phyloP scores from a whole-genome alignment of 2,113 vertebrate species.

The Brachyhypopomus occidentalis region DNA sequence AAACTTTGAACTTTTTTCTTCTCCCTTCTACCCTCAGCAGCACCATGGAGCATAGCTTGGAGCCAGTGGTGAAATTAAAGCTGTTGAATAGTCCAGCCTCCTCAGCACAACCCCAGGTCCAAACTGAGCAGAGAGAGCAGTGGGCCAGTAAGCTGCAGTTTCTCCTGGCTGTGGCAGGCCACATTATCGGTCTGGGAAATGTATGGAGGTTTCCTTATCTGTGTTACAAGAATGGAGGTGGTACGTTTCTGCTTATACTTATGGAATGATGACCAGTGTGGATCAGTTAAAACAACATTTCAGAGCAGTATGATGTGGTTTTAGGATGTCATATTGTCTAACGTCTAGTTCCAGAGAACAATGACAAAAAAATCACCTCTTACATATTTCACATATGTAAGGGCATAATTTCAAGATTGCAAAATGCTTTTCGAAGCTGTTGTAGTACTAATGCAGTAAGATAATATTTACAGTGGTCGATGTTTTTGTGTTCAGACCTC shows the following conservation, averaged over 20 bases:
- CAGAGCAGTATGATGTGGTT: too few species aligned
- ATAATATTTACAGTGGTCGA: neutral
- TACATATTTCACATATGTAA: too few species aligned
- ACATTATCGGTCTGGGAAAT: slow-evolving; percentile 75
- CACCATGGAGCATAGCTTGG: slow-evolving; percentile 51
- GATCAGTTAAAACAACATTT: neutral
- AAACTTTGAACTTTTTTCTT: neutral
- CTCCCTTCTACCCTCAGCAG: neutral
- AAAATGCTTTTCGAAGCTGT: neutral
- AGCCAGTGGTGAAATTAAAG: slow-evolving; percentile 41
- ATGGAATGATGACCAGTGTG: neutral
- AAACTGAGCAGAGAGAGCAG: slow-evolving; percentile 64
- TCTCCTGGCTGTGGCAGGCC: slow-evolving; percentile 71
- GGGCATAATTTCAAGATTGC: too few species aligned
- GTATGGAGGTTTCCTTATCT: slow-evolving; percentile 80
- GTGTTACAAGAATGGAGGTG: slow-evolving; percentile 80
- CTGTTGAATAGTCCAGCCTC: slow-evolving; percentile 26
- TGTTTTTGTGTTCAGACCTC: too few species aligned
- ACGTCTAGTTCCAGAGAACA: too few species aligned
- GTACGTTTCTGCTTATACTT: slow-evolving; percentile 54
- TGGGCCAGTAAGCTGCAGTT: slow-evolving; percentile 74
- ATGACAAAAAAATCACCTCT: too few species aligned
- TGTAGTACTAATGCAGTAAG: neutral
- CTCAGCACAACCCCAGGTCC: slow-evolving; percentile 31
- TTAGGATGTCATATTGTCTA: too few species aligned